Evolutionary conservation across 2,888 invertebrate genomes (phyloP), one percentile per base, ranked within the genome.

Genomic region (Apomyelois bistriatella): DNA sequence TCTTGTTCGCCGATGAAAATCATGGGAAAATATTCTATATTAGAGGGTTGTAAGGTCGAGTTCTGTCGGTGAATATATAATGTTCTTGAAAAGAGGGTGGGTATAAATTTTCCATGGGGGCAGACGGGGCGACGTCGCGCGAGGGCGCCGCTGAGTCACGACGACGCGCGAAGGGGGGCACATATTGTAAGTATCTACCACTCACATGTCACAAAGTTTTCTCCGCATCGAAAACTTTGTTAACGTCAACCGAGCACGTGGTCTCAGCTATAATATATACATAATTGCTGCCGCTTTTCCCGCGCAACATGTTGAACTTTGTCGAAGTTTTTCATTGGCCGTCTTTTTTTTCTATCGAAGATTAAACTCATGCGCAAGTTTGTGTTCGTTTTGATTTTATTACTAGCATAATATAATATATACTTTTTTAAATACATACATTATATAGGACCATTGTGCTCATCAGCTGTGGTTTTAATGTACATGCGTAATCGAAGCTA

Each of bases 151-250:
- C 85, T 89, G 89, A 90, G 79, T 89, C 89, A 90, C 85, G 79
- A 66, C 74, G 79, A 74, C 77, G 66, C 61, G 62, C 54, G 59
- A 62, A 65, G 69, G 65, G 64, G 72, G 64, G 72, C 81, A 84
- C 83, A 88, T 87, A 88, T 85, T 83, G 85, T 85, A 87, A 87
- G 85, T 88, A 88, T 83, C 82, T 80, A 85, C 85, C 79, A 78
- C 89, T 88, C 89, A 89, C 89, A 90, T 89, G 89, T 89, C 89
- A 88, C 87, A 86, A 90, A 90, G 88, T 89, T 90, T 87, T 85
- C 88, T 85, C 84, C 84, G 84, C 86, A 88, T 87, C 84, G 82
- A 77, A 89, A 90, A 90, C 89, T 90, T 89, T 89, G 89, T 87
- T 87, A 89, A 84, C 88, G 87, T 89, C 88, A 89, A 80, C 78